phyloP scores from a whole-genome alignment of 2,113 vertebrate species.

The Aldabrachelys gigantea region DNA sequence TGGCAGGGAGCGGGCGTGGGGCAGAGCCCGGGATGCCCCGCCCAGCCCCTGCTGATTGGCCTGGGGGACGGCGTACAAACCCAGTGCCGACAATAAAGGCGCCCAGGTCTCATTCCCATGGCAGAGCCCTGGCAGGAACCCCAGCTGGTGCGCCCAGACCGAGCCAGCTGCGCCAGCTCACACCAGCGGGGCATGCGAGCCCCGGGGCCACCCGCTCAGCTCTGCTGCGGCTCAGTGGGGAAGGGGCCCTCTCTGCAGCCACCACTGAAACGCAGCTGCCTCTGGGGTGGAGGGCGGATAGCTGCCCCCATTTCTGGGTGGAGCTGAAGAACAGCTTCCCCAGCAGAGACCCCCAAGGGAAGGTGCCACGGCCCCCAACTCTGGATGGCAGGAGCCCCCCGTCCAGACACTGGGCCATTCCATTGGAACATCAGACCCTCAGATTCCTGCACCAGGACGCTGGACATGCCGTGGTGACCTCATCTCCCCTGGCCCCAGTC shows the following conservation, averaged over 20 bases:
- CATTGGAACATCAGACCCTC: no score
- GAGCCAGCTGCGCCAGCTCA: no score
- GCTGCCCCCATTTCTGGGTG: background rate
- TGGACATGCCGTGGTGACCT: no score
- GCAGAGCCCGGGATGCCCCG: background rate
- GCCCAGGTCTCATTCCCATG: background rate
- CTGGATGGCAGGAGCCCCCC: no score
- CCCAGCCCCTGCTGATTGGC: background rate
- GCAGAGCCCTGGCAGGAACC: background rate
- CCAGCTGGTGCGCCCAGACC: no score
- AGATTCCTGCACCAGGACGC: no score
- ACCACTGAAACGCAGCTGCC: background rate
- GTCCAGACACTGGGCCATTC: no score
- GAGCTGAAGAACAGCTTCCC: no score
- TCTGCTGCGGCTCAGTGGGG: background rate
- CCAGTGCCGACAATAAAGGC: background rate
- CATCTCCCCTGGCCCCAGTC: no score
- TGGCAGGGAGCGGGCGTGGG: accelerated
- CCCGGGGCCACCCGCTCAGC: no score
- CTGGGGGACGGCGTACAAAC: background rate
- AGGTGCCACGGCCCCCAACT: no score
- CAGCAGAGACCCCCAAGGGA: no score
- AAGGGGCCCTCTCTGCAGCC: background rate
- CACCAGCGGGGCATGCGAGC: background rate
- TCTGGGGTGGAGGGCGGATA: background rate